Base-by-base conservation (phyloP, 2,113 vertebrate species). In the Centropus bengalensis region DNA sequence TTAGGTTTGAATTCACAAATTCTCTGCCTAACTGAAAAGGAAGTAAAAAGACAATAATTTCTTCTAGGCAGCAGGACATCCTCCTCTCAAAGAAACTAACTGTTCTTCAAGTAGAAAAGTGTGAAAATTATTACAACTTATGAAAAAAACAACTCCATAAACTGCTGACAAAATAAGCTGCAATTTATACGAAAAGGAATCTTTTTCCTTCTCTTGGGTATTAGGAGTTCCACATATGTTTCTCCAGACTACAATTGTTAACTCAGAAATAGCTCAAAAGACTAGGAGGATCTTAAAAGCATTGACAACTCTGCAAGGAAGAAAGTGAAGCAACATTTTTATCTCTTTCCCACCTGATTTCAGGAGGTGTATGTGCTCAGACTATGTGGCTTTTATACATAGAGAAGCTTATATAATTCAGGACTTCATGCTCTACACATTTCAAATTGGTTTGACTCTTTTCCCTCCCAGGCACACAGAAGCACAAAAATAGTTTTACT, bases 91-190 rank as follows among this genome's bases (percentile, higher is more conserved):
- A 95, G 42, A 93, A 96, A 85, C 8, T 33, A n/a, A n/a, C 38
- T 62, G 22, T 75, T 66, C 88, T 96, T 97, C 66, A 59, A 27
- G 52, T 63, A 86, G 59, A 60, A 70, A 92, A 95, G 82, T 13
- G 47, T 62, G 82, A 89, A 95, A 92, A 84, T 64, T 2, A 96
- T 92, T 93, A 95, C 77, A 93, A 95, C 32, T 77, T 90, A 47
- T 27, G 19, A 82, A 89, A 54, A 63, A 51, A 73, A 60, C 56
- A 23, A 24, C 30, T 59, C 16, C 47, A 52, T 60, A 94, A 98
- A 83, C 21, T 95, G 74, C 96, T 96, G 91, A 95, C 74, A 94
- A 92, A 95, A 97, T 96, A 96, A 96, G 74, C 68, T 88, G 74
- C 5, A 0, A 91, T 93, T 96, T 92, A 93, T 92, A 88, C 93